A percentile compares a stretch with the other conserved stretches of the same genome.
These are phyloP conservation scores for Bradypus variegatus DNA, from an alignment of 2,797 vertebrate species.

Conservation along the genomic window DNA sequence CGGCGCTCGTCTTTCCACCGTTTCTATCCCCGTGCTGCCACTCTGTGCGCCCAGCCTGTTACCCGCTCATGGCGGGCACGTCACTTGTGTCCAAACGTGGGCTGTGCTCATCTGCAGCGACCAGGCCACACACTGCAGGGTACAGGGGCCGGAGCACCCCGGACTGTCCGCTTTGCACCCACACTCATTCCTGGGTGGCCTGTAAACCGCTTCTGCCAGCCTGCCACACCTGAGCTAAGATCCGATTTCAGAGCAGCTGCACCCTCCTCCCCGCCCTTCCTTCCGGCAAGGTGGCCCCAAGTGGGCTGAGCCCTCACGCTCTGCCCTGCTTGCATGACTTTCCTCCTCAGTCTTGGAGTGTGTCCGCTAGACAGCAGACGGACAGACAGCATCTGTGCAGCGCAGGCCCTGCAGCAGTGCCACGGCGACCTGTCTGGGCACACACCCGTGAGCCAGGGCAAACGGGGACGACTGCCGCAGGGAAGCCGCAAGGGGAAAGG, in stretches of 20 bases:
- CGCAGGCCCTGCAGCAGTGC: too few relatives aligned
- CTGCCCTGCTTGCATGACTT: background rate
- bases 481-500: background rate
- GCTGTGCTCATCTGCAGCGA: background rate
- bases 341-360: background rate
- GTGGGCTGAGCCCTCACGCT: background rate
- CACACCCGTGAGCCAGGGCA: background rate
- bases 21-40: background rate
- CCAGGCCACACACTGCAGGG: background rate
- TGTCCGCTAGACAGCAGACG: background rate
- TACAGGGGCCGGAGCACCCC: background rate
- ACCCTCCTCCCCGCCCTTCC: background rate
- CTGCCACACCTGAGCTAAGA: background rate
- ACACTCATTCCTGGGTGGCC: background rate
- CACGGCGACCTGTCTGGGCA: background rate
- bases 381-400: background rate
- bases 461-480: background rate
- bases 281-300: background rate
- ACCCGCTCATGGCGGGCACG: background rate
- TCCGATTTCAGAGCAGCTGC: background rate
- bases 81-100: background rate
- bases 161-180: background rate
- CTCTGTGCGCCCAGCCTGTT: background rate
- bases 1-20: background rate
- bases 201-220: background rate